phyloP scores from a whole-genome alignment of 2,888 invertebrate genomes.

The Sinopyrophorus schimmeli region DNA sequence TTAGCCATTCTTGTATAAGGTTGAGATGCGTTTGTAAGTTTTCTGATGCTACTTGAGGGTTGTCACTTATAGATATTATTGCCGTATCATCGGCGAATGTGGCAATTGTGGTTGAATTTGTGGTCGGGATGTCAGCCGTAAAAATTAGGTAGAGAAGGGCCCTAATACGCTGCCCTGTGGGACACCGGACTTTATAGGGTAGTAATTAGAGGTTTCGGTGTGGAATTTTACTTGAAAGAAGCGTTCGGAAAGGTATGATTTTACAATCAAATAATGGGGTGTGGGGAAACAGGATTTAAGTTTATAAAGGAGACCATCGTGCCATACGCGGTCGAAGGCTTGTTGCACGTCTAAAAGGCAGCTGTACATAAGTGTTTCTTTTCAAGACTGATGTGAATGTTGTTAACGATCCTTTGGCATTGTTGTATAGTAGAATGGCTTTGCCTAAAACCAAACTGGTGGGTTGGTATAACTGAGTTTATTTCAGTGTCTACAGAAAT shows the following conservation, averaged over 20 bases:
- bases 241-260: slow-evolving; percentile 10
- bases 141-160: slow-evolving; percentile 20
- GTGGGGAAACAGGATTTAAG: slow-evolving; percentile 11
- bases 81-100: slow-evolving; percentile 30
- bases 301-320: slow-evolving; percentile 16
- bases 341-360: slow-evolving; percentile 10
- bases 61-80: slow-evolving; percentile 12
- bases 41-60: slow-evolving; percentile 18
- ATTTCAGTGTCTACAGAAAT: slow-evolving; percentile 15
- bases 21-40: slow-evolving; percentile 26
- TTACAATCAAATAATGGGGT: slow-evolving; percentile 8
- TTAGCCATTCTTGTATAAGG: slow-evolving; percentile 25
- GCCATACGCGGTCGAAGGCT: slow-evolving; percentile 13
- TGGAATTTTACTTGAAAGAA: slow-evolving; percentile 15
- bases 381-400: slow-evolving; percentile 7
- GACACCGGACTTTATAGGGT: slow-evolving; percentile 10
- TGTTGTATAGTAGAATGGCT: slow-evolving; percentile 7
- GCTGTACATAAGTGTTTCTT: slow-evolving; percentile 8
- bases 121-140: slow-evolving; percentile 25
- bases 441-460: slow-evolving; percentile 9
- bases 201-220: slow-evolving; percentile 11
- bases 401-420: slow-evolving; percentile 13
- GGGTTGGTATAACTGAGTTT: slow-evolving; percentile 3
- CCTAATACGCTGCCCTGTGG: slow-evolving; percentile 9
- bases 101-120: slow-evolving; percentile 12